Percentiles rank a stretch among this genome's conserved stretches.
phyloP scores from a whole-genome alignment of 2,888 invertebrate species.

The Polylopha cassiicola region DNA sequence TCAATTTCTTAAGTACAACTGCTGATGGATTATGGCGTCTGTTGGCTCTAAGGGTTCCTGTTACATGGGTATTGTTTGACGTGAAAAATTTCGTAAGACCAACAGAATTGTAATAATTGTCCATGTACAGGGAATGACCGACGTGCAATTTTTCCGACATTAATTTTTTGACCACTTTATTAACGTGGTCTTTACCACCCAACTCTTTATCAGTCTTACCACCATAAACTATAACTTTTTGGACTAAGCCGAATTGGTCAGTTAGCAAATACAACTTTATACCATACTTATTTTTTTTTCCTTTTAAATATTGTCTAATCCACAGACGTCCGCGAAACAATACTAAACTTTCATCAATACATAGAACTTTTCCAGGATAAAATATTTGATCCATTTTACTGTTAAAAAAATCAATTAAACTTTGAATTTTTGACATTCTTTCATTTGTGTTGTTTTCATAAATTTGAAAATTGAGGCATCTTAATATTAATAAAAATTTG shows the following conservation, averaged over 20 bases:
- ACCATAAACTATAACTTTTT: constrained; percentile 1
- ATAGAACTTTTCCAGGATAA: background rate
- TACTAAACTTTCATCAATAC: background rate
- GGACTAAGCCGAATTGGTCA: constrained; percentile 1
- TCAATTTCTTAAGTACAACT: constrained; percentile 1
- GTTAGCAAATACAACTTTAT: background rate
- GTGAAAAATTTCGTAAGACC: constrained; percentile 1
- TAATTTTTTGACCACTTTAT: background rate
- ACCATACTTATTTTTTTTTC: background rate
- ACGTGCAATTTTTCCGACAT: background rate
- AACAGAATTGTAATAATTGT: constrained; percentile 2
- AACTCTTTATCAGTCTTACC: constrained; percentile 1
- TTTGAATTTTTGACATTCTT: too few relatives aligned
- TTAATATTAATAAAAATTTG: background rate
- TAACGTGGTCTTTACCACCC: background rate
- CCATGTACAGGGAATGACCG: constrained; percentile 1
- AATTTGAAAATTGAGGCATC: background rate
- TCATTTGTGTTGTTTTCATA: too few relatives aligned
- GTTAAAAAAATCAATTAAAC: too few relatives aligned
- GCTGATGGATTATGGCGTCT: background rate
- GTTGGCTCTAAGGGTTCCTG: constrained; percentile 1
- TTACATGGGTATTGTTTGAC: constrained; percentile 1
- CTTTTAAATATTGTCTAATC: background rate
- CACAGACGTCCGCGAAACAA: background rate
- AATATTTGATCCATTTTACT: too few relatives aligned